phyloP scores from a whole-genome alignment of 2,113 vertebrate species.

The Ptyas mucosa region DNA sequence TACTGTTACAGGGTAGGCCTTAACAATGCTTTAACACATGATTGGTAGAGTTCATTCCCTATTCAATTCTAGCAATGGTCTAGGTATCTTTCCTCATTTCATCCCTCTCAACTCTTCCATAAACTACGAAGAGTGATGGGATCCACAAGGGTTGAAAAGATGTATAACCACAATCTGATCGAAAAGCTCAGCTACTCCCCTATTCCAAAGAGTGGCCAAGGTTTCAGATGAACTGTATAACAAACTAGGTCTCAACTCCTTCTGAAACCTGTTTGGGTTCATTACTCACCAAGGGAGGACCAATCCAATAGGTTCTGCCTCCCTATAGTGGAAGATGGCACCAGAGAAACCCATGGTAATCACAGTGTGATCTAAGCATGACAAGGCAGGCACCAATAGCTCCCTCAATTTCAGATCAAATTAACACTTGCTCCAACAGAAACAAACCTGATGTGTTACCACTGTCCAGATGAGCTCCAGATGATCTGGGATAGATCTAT shows the following conservation, averaged over 20 bases:
- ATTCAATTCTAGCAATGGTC: not conserved
- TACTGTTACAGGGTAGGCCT: not conserved
- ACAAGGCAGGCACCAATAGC: not conserved
- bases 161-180: not conserved
- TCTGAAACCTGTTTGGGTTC: not conserved
- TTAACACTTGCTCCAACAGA: not conserved
- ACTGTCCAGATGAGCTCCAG: not conserved
- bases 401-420: not conserved
- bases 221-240: not conserved
- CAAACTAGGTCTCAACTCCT: not conserved
- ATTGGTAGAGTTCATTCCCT: not conserved
- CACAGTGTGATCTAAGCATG: not conserved
- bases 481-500: not conserved
- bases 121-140: not conserved
- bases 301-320: not conserved
- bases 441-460: not conserved
- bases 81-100: not conserved
- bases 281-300: not conserved
- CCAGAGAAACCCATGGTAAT: not conserved
- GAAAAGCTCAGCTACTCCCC: not conserved
- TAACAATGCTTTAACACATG: not conserved
- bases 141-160: not conserved
- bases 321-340: not conserved
- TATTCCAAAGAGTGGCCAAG: not conserved
- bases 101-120: not conserved